Percentiles rank a stretch among this genome's conserved stretches.
These are phyloP conservation scores for Mallotus villosus DNA, from an alignment of 2,797 vertebrate genomes.

Conservation along the genomic window DNA sequence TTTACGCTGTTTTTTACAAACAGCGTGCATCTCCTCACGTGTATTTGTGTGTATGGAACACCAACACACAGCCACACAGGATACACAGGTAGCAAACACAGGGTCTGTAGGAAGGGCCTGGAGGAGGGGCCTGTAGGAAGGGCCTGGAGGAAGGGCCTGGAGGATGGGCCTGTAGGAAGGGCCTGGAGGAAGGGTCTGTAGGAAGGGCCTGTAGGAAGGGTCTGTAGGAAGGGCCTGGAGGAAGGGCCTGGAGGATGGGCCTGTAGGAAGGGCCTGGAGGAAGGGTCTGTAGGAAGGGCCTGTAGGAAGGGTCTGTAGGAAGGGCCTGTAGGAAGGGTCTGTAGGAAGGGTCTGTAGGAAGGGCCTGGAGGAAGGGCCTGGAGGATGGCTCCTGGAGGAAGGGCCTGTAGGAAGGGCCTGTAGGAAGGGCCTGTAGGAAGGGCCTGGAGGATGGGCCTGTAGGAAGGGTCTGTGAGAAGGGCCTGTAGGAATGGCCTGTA, in stretches of 20 bases:
- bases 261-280: conserved; percentile 21
- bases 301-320: neutral
- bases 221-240: no score
- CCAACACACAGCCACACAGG: no score
- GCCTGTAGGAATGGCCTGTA: no score
- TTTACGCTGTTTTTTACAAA: no score
- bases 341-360: conserved; percentile 29
- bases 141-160: conserved; percentile 28
- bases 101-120: no score
- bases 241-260: conserved; percentile 28
- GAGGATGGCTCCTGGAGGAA: no score
- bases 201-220: neutral
- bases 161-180: no score
- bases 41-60: neutral
- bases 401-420: neutral
- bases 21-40: neutral
- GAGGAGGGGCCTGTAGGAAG: conserved; percentile 17
- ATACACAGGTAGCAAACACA: no score
- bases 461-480: conserved; percentile 19
- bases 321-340: neutral
- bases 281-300: no score
- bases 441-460: no score
- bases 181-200: no score
- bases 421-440: conserved; percentile 7
- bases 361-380: conserved; percentile 3